Base-by-base conservation (phyloP, 2,888 invertebrate species). In the Netelia inedita region DNA sequence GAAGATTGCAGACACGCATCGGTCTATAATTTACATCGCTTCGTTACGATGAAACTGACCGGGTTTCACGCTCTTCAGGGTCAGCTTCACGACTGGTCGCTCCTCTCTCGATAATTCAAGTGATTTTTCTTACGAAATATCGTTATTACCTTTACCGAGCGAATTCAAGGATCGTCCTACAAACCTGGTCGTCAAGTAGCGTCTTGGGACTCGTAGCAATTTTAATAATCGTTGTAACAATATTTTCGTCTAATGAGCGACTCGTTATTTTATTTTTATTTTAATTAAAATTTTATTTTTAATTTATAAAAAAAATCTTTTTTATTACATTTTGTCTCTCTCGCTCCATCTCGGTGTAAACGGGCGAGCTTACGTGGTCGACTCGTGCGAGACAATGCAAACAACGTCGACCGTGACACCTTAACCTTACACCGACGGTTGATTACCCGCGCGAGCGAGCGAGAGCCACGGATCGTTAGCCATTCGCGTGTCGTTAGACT, bases 351-450 rank as follows among this genome's bases (percentile, higher is more conserved):
- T 35, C 6, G 35, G 35, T 35, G 35, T 35, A 35, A 35, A 35
- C 35, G 5, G 6, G 35, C 16, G 57, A 66, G 43, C 63, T 41
- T 68, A n/a, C 55, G 65, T 43, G 16, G 53, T 11, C 2, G 10
- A 46, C 14, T 46, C 14, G 14, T 21, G 16, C 57, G 53, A 53
- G 41, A 79, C 82, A 88, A 90, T 89, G 89, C 89, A 91, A 91
- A 91, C 91, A 91, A 88, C 88, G 85, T 87, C 89, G 91, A 89
- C 92, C 92, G 86, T 92, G 92, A 91, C 92, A 92, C 89, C 92
- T 89, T 92, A 91, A 92, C 92, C 92, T 92, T 91, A 90, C 89
- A 86, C 89, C 35, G 89, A 89, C 87, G 87, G 85, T 88, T 88
- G 90, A 89, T 90, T 88, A 88, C 87, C 87, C 84, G 86, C 83